Conservation (phyloP, 2,797 vertebrate genomes). For the Hypotaenidia okinawae region DNA sequence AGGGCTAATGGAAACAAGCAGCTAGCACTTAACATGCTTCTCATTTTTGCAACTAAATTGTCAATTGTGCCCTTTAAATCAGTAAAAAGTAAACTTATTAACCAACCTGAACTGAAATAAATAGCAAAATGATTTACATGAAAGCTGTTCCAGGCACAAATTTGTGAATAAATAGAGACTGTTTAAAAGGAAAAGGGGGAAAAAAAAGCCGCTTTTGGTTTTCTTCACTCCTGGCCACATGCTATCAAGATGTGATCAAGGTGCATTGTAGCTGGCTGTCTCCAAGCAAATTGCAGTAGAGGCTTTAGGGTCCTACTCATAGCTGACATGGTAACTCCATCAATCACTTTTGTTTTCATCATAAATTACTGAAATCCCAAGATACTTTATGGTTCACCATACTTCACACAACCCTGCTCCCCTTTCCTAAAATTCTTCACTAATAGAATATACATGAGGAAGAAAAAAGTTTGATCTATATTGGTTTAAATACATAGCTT, state of each 20-base stretch:
- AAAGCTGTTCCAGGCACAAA: conserved; percentile 20
- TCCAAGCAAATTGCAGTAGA: conserved; percentile 47
- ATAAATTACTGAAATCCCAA: conserved; percentile 54
- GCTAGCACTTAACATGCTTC: neutral
- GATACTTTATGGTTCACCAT: conserved; percentile 21
- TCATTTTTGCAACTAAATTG: conserved; percentile 15
- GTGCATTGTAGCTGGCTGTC: conserved; percentile 27
- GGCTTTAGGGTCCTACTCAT: conserved; percentile 17
- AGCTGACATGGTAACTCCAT: conserved; percentile 43
- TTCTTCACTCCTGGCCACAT: conserved; percentile 31
- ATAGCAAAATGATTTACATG: conserved; percentile 38
- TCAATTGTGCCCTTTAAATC: conserved; percentile 10
- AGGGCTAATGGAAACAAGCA: conserved; percentile 7
- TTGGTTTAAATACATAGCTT: conserved; percentile 32
- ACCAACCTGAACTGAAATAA: conserved; percentile 42
- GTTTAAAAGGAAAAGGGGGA: neutral
- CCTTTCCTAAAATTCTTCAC: conserved; percentile 19
- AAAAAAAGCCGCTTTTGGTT: neutral
- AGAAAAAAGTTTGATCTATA: conserved; percentile 26
- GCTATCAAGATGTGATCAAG: conserved; percentile 58
- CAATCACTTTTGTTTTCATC: conserved; percentile 55
- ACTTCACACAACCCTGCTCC: conserved; percentile 23
- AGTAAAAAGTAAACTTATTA: conserved; percentile 26
- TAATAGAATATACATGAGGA: conserved; percentile 15
- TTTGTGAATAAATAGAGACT: conserved; percentile 22